These are phyloP conservation scores for Enteromius mattozi DNA, from an alignment of 2,797 vertebrate species.

Conservation along the genomic window DNA sequence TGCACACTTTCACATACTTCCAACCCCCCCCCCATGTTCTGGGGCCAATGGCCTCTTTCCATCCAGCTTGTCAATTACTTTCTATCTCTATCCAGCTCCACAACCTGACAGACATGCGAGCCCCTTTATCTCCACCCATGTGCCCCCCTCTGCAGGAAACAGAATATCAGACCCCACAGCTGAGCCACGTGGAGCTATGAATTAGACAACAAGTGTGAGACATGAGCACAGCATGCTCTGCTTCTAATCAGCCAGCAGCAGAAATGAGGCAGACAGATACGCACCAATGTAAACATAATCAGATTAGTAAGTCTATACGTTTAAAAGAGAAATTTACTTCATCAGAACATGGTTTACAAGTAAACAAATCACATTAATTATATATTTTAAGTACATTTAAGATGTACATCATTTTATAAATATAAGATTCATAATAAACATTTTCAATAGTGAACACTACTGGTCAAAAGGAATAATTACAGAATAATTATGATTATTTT, in stretches of 20 bases:
- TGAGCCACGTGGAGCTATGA: neutral
- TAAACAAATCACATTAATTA: neutral
- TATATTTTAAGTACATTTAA: neutral
- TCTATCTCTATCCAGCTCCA: conserved; percentile 4
- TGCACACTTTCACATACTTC: conserved; percentile 3
- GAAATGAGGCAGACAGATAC: neutral
- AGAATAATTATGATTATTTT: neutral
- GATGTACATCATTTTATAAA: neutral
- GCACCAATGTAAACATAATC: neutral
- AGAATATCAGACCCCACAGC: conserved; percentile 27
- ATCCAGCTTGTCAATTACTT: neutral
- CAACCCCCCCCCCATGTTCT: neutral
- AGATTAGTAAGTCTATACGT: neutral
- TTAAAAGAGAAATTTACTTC: neutral
- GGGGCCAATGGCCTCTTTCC: neutral
- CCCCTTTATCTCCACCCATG: neutral
- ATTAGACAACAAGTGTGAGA: conserved; percentile 29
- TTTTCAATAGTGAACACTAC: neutral
- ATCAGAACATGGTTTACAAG: neutral
- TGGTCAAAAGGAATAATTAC: neutral
- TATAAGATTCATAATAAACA: neutral
- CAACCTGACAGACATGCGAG: conserved; percentile 16
- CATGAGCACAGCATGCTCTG: neutral
- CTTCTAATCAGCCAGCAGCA: conserved; percentile 25
- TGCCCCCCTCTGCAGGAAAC: neutral